Percentiles rank a stretch among this genome's conserved stretches.
These are phyloP conservation scores for Cyphomyrus plagiostoma DNA, from an alignment of 2,113 vertebrate genomes.

Conservation along the genomic window DNA sequence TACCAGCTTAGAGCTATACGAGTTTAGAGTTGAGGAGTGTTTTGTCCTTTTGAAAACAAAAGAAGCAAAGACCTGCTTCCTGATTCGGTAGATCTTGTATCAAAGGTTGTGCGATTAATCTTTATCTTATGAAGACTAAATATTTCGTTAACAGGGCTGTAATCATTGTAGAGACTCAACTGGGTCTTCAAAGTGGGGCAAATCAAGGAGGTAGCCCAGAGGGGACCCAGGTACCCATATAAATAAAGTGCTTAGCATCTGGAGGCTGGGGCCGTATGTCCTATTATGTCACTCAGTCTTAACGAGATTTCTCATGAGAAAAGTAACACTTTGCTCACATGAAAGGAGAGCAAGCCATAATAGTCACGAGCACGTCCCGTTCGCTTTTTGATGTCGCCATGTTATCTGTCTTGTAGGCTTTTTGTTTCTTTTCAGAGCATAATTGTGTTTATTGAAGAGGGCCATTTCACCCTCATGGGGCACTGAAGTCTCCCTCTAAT, in stretches of 20 bases:
- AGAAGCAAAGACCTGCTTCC: background rate
- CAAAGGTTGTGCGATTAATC: background rate
- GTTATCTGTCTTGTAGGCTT: constrained; percentile 55
- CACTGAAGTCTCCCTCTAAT: constrained; percentile 78
- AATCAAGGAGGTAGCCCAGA: constrained; percentile 32
- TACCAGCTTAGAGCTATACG: background rate
- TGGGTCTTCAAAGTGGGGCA: constrained; percentile 31
- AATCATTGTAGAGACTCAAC: constrained; percentile 14
- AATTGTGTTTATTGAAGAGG: constrained; percentile 76
- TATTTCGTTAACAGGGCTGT: background rate
- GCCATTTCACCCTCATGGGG: constrained; percentile 58
- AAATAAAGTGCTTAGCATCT: constrained; percentile 31
- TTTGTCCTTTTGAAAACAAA: background rate
- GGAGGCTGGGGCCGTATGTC: constrained; percentile 31
- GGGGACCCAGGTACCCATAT: constrained; percentile 35
- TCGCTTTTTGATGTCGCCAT: constrained; percentile 58
- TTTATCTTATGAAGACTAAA: background rate
- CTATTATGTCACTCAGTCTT: constrained; percentile 41
- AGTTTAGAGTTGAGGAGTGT: background rate
- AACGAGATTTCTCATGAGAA: constrained; percentile 70
- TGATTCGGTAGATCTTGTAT: background rate
- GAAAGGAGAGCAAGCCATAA: constrained; percentile 56
- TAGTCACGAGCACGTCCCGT: constrained; percentile 49
- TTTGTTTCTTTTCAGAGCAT: constrained; percentile 61
- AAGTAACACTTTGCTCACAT: constrained; percentile 62